Evolutionary conservation across 2,113 vertebrate genomes (phyloP), one percentile per base, ranked within the genome.

Genomic region (Oreotragus oreotragus): DNA sequence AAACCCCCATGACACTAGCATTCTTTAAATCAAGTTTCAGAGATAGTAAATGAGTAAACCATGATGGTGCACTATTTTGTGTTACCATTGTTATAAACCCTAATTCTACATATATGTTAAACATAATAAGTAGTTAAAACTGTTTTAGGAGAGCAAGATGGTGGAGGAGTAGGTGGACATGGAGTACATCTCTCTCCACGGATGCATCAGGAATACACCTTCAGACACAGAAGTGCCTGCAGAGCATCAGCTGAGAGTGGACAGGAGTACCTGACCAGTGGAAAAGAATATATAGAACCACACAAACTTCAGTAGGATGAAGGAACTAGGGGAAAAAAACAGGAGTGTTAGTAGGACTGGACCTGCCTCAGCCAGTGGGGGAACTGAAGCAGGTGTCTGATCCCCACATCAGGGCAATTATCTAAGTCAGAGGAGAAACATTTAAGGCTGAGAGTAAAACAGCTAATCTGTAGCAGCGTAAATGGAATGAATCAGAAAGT

Each of bases 21-120:
- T 53, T 81, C 85, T 85, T 90, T 25, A 95, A 92, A 84, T 62
- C 84, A 88, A 70, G n/a, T 45, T 86, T 95, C 33, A 81, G n/a
- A 87, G 73, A 77, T 70, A 13, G 30, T 58, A 79, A 80, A 55
- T 36, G 30, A 84, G 8, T 55, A 83, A 92, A 25, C 30, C 47
- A 27, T 12, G 13, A 83, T 36, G 55, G 60, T 8, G 11, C 47
- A 9, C 4, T 19, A 90, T 28, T 90, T 93, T 79, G 16, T 64
- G 6, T 14, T 47, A 30, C 27, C 87, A 4, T 70, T 70, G 0
- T 23, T 93, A 27, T 25, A n/a, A 7, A 58, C 3, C 80, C 81
- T 62, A 55, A 57, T 55, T 81, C 28, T 57, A 51, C 5, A 53
- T 23, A 36, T 30, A 39, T 84, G 3, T 47, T 79, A 84, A 80